Conservation (phyloP, 1,140 invertebrate genomes). For the Euglossa dilemma region DNA sequence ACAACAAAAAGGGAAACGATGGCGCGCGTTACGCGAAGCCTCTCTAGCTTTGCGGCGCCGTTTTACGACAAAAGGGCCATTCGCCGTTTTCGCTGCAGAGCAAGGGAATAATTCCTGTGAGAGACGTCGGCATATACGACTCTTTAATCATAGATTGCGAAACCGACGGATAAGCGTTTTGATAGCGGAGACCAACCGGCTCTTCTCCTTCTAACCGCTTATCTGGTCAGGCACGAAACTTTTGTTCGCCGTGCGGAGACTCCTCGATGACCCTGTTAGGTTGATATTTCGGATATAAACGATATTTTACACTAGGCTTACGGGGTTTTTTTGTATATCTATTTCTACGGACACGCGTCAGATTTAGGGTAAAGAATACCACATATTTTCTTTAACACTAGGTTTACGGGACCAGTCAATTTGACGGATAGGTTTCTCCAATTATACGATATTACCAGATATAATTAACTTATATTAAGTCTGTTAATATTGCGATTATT, state of each 20-base stretch:
- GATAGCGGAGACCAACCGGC: constrained; percentile 45
- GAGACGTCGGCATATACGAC: not conserved
- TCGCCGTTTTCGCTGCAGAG: constrained; percentile 29
- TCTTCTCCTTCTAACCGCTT: constrained; percentile 56
- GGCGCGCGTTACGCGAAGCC: constrained; percentile 4
- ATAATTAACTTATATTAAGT: no score
- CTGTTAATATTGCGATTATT: no score
- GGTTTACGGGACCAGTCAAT: no score
- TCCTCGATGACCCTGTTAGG: not conserved
- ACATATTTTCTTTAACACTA: no score
- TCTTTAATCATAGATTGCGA: constrained; percentile 61
- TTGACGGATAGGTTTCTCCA: no score
- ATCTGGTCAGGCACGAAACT: constrained; percentile 41
- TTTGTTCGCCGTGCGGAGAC: not conserved
- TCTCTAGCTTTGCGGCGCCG: constrained; percentile 19
- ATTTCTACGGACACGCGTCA: no score
- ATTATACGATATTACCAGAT: no score
- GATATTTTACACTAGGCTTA: no score
- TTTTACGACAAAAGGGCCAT: constrained; percentile 50
- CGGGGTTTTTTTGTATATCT: no score
- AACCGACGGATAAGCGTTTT: constrained; percentile 36
- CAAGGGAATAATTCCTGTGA: constrained; percentile 50
- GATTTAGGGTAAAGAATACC: no score
- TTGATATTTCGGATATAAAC: not conserved
- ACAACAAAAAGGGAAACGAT: constrained; percentile 27